These are phyloP conservation scores for Podotricha telesiphe DNA, from an alignment of 2,888 invertebrate species.

Conservation along the genomic window DNA sequence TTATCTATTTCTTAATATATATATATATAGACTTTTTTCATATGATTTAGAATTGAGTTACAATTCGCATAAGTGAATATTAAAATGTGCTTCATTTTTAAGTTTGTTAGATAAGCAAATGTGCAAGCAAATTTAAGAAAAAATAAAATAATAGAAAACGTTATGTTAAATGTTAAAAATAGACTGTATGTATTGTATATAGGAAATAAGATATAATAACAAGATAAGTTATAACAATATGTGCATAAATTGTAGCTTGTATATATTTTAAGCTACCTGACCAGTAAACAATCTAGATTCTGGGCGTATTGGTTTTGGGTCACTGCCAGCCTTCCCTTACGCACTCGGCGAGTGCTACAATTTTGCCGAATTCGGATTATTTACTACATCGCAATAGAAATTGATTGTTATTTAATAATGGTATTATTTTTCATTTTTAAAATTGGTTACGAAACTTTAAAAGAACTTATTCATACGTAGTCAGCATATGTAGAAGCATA, in stretches of 20 bases:
- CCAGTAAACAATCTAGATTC: conserved; percentile 31
- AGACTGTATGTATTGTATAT: background rate
- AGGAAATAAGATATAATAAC: background rate
- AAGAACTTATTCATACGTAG: too few species aligned
- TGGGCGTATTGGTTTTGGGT: conserved; percentile 33
- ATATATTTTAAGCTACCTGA: conserved; percentile 16
- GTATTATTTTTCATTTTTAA: too few species aligned
- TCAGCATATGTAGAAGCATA: too few species aligned
- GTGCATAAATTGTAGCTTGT: background rate
- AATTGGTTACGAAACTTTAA: too few species aligned
- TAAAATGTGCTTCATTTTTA: too few species aligned
- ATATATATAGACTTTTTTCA: too few species aligned
- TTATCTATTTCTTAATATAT: background rate
- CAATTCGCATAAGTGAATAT: too few species aligned
- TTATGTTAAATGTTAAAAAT: background rate
- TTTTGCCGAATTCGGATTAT: conserved; percentile 30
- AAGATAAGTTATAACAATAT: background rate
- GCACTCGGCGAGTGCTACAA: conserved; percentile 20
- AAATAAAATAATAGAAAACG: too few species aligned
- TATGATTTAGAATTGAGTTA: too few species aligned
- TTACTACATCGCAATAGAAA: background rate
- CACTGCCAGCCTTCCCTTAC: conserved; percentile 31
- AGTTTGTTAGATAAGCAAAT: too few species aligned
- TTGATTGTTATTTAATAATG: too few species aligned
- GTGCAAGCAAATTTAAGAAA: too few species aligned